Evolutionary conservation across 2,888 invertebrate genomes (phyloP).

Genomic region (Orgyia antiqua): DNA sequence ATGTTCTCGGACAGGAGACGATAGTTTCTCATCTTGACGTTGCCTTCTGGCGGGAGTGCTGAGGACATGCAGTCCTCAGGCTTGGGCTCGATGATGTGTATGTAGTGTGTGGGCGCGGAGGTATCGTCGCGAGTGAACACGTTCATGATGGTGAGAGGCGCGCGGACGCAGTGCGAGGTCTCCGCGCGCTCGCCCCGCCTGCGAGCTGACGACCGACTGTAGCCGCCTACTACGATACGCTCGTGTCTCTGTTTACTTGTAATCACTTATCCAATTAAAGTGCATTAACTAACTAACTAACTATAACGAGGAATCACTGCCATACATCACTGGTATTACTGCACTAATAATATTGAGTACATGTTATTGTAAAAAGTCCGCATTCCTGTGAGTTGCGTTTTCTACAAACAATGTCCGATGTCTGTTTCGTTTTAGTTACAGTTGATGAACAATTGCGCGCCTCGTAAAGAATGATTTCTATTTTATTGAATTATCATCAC

Average conservation of each 20-base stretch:
- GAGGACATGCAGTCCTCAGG: constrained; percentile 42
- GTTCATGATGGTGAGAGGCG: constrained; percentile 29
- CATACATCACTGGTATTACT: constrained; percentile 7
- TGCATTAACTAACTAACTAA: too few species aligned
- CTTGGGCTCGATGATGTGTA: constrained; percentile 53
- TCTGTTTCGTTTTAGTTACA: constrained; percentile 24
- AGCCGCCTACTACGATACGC: not conserved
- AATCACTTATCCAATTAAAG: constrained; percentile 7
- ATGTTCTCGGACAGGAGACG: constrained; percentile 53
- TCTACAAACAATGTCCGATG: constrained; percentile 11
- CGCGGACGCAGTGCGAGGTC: constrained; percentile 16
- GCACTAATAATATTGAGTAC: constrained; percentile 6
- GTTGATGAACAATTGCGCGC: constrained; percentile 1
- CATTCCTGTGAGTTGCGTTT: constrained; percentile 9
- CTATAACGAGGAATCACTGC: constrained; percentile 6
- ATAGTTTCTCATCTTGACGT: constrained; percentile 59
- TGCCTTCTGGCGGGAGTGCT: constrained; percentile 53
- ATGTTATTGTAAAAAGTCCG: constrained; percentile 11
- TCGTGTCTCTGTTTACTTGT: not conserved
- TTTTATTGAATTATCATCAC: not conserved
- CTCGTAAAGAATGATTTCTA: constrained; percentile 8
- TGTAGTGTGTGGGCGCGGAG: constrained; percentile 34
- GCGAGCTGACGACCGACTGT: constrained; percentile 2
- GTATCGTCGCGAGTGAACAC: constrained; percentile 40
- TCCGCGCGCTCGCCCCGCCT: constrained; percentile 7